These are phyloP conservation scores for Periophthalmus modestus DNA, from an alignment of 2,113 vertebrate species.

Conservation along the genomic window DNA sequence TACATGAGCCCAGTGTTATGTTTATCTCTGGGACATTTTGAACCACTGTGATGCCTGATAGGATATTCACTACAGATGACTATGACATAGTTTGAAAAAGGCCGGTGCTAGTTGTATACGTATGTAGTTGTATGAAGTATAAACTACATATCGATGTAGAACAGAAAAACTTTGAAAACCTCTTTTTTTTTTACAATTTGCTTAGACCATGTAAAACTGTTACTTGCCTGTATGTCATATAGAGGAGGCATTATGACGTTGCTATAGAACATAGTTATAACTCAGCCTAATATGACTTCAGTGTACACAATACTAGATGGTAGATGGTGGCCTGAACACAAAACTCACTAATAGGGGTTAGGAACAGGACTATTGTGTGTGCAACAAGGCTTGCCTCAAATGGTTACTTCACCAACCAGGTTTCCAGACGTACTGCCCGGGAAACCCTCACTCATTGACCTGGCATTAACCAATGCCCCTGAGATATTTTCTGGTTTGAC, in stretches of 20 bases:
- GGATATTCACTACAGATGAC: not conserved
- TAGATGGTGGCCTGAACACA: not conserved
- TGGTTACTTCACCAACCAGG: not conserved
- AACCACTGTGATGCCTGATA: not conserved
- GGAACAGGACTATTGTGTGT: not conserved
- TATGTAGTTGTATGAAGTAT: not conserved
- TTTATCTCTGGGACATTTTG: not conserved
- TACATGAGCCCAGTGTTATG: not conserved
- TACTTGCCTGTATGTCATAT: not conserved
- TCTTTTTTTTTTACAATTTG: not conserved
- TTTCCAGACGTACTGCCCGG: not conserved
- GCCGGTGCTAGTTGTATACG: not conserved
- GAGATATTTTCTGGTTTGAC: not conserved
- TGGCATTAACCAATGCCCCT: not conserved
- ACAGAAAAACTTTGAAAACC: not conserved
- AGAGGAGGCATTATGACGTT: not conserved
- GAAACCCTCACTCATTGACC: not conserved
- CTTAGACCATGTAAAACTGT: not conserved
- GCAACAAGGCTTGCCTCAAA: not conserved
- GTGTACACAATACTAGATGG: not conserved
- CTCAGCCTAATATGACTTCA: not conserved
- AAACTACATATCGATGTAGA: not conserved
- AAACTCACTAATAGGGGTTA: not conserved
- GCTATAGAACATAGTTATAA: not conserved
- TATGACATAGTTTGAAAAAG: not conserved